Evolutionary conservation across 1,140 invertebrate species (phyloP), one percentile per base, ranked within the genome.

Genomic region (Ephestia elutella): DNA sequence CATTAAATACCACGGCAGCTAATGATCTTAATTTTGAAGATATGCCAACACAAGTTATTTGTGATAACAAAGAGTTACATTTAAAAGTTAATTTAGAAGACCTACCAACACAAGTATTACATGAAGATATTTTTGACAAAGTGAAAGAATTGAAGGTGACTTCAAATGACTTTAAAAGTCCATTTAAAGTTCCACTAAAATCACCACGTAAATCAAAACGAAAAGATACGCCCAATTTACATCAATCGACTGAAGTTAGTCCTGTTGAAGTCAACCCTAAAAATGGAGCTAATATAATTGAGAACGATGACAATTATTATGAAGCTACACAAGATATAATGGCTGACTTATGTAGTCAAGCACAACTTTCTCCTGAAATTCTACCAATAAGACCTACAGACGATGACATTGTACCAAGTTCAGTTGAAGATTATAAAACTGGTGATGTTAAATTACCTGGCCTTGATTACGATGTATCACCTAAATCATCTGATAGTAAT

Each of bases 311-410:
- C 17, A 78, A 75, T 57, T 86, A 82, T 71, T 88, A 88, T 65
- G 56, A 64, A n/a, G 68, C 70, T 1, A 88, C 86, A 1, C 86
- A 88, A 62, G 77, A 88, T 15, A 60, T 88, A 59, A 65, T 72
- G n/a, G 49, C 81, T 25, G 86, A 86, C 65, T 67, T 88, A 25
- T 83, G 75, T 55, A 68, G 81, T 15, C 81, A 87, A 70, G 68
- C 51, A 54, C 63, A 73, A 51, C 9, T 17, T 13, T 59, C 59
- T 20, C 38, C 19, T 21, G 51, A 60, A 58, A n/a, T 51, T 30
- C 1, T 53, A 53, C 20, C 53, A 30, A 11, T 3, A 28, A 48
- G 38, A 48, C 10, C 9, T 3, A 17, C 49, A 38, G 62, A 60
- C 53, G 56, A 60, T 57, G 63, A 65, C 15, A 19, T 65, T 35